Evolutionary conservation across 2,888 invertebrate species (phyloP).

Genomic region (Minunthozetes semirufus): DNA sequence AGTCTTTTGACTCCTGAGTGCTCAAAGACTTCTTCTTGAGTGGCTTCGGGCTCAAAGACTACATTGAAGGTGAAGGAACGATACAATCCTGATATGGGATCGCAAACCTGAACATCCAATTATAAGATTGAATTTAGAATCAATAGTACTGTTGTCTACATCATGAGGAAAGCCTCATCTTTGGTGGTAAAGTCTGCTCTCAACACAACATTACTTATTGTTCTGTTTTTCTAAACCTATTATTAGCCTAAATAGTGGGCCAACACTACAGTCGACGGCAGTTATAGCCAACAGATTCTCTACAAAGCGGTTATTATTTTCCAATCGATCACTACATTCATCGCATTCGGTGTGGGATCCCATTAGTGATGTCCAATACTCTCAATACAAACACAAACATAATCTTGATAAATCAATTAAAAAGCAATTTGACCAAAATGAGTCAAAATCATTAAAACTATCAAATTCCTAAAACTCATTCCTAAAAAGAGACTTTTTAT

Average conservation of each 20-base stretch:
- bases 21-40: conserved; percentile 73
- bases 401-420: too few species aligned
- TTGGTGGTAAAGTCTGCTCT: conserved; percentile 16
- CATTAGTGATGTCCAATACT: not conserved
- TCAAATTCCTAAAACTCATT: too few species aligned
- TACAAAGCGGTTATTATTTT: not conserved
- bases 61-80: conserved; percentile 84
- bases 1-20: conserved; percentile 82
- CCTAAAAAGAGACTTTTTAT: too few species aligned
- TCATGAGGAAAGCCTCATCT: not conserved
- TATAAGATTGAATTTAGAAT: conserved; percentile 26
- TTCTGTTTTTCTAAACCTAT: not conserved
- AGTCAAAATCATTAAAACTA: too few species aligned
- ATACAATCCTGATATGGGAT: conserved; percentile 47
- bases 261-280: conserved; percentile 1
- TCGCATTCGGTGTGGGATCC: too few species aligned
- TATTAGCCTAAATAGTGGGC: conserved; percentile 23
- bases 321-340: not conserved
- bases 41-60: conserved; percentile 84
- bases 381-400: not conserved
- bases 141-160: not conserved
- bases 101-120: conserved; percentile 47
- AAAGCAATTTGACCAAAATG: too few species aligned
- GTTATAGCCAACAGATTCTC: not conserved
- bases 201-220: too few species aligned